Conservation (phyloP, 2,888 invertebrate species). For the Branchipolynoe longqiensis region DNA sequence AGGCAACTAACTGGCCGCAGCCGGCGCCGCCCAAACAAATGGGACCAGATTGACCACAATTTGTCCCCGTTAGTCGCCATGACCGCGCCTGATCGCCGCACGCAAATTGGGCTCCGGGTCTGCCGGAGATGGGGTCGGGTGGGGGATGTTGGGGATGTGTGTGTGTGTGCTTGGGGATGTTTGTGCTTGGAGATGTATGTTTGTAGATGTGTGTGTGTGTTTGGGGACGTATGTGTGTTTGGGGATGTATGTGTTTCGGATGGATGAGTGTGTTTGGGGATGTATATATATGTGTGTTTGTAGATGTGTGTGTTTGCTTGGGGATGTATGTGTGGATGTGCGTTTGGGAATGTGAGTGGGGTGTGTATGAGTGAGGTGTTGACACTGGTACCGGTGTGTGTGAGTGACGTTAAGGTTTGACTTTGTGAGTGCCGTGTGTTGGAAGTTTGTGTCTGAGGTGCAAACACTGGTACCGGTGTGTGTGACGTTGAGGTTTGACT, state of each 20-base stretch:
- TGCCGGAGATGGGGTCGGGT: not conserved
- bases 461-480: too few species aligned
- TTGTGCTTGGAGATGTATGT: not conserved
- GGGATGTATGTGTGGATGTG: too few species aligned
- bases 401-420: too few species aligned
- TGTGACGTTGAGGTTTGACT: too few species aligned
- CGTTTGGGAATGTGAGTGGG: too few species aligned
- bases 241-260: not conserved
- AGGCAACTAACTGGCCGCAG: slow-evolving; percentile 44
- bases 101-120: slow-evolving; percentile 25
- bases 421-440: too few species aligned
- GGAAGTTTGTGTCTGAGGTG: too few species aligned
- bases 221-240: not conserved
- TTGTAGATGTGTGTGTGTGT: not conserved
- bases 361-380: too few species aligned
- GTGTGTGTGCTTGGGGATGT: not conserved
- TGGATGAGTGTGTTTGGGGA: not conserved
- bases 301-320: too few species aligned
- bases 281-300: too few species aligned
- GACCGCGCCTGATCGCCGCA: slow-evolving; percentile 21
- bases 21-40: not conserved
- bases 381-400: too few species aligned
- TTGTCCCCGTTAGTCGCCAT: slow-evolving; percentile 33
- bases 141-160: not conserved
- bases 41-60: slow-evolving; percentile 50